Evolutionary conservation across 2,888 invertebrate species (phyloP).

Genomic region (Melinaea marsaeus): DNA sequence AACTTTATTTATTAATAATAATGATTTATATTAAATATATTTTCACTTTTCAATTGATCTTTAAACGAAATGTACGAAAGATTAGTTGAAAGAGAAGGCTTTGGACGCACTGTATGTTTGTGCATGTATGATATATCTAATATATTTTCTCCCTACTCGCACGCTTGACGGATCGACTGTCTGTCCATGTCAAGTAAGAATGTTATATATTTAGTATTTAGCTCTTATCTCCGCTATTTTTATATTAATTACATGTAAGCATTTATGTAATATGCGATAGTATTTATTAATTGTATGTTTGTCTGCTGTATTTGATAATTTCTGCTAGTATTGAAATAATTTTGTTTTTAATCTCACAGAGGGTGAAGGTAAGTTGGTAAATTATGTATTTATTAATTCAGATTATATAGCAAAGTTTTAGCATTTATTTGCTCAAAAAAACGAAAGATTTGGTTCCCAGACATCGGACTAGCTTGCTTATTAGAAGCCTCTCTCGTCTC

Average conservation of each 20-base stretch:
- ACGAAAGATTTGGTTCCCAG: no score
- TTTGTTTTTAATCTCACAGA: not conserved
- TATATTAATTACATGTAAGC: not conserved
- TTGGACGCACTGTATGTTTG: constrained; percentile 26
- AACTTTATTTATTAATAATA: constrained; percentile 4
- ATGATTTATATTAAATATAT: constrained; percentile 8
- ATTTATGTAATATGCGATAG: constrained; percentile 2
- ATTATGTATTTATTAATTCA: no score
- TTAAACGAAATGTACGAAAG: not conserved
- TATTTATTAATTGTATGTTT: not conserved
- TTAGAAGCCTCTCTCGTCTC: no score
- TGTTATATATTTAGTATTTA: constrained; percentile 22
- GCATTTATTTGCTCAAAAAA: no score
- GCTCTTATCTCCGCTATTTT: not conserved
- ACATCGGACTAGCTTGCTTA: no score
- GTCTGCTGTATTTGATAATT: not conserved
- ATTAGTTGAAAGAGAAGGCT: constrained; percentile 18
- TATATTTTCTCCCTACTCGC: constrained; percentile 32
- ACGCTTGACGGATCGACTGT: constrained; percentile 36
- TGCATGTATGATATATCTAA: constrained; percentile 31
- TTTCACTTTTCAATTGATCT: not conserved
- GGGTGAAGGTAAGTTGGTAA: no score
- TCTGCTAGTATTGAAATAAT: not conserved
- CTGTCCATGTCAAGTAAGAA: constrained; percentile 39
- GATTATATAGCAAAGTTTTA: no score